Evolutionary conservation across 2,888 invertebrate genomes (phyloP).

Genomic region (Sesia bembeciformis): DNA sequence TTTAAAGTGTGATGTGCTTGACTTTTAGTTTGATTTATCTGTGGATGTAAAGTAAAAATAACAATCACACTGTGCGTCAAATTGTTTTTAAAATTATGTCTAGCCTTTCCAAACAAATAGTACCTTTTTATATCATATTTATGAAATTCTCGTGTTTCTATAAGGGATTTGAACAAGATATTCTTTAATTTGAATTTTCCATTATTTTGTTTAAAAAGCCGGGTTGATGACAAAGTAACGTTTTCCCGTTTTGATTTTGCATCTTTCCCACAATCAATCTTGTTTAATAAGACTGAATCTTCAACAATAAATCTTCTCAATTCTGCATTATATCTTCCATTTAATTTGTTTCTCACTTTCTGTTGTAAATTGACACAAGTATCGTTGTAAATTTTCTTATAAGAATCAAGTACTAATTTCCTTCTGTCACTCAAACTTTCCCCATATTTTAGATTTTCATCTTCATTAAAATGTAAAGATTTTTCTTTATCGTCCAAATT

Average conservation of each 20-base stretch:
- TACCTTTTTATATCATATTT: slow-evolving; percentile 39
- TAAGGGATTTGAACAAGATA: slow-evolving; percentile 34
- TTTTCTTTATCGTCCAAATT: slow-evolving; percentile 29
- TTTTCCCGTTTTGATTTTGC: slow-evolving; percentile 8
- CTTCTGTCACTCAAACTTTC: slow-evolving; percentile 9
- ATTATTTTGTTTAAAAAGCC: slow-evolving; percentile 1
- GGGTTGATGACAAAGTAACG: not conserved
- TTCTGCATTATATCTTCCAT: not conserved
- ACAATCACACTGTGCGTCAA: slow-evolving; percentile 32
- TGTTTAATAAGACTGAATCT: slow-evolving; percentile 12
- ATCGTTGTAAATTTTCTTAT: slow-evolving; percentile 43
- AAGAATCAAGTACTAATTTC: slow-evolving; percentile 27
- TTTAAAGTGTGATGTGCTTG: slow-evolving; percentile 2
- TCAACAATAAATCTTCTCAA: slow-evolving; percentile 2
- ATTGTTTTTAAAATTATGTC: slow-evolving; percentile 8
- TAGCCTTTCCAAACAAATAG: slow-evolving; percentile 27
- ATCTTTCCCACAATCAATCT: slow-evolving; percentile 14
- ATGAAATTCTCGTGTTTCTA: slow-evolving; percentile 30
- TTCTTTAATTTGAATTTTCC: slow-evolving; percentile 15
- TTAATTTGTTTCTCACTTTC: slow-evolving; percentile 20
- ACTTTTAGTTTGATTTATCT: slow-evolving; percentile 5
- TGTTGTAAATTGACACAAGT: slow-evolving; percentile 39
- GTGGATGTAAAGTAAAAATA: slow-evolving; percentile 38
- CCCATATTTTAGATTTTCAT: slow-evolving; percentile 16
- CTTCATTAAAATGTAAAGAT: slow-evolving; percentile 13